Conservation (phyloP, 2,797 vertebrate species). For the Novumbra hubbsi region DNA sequence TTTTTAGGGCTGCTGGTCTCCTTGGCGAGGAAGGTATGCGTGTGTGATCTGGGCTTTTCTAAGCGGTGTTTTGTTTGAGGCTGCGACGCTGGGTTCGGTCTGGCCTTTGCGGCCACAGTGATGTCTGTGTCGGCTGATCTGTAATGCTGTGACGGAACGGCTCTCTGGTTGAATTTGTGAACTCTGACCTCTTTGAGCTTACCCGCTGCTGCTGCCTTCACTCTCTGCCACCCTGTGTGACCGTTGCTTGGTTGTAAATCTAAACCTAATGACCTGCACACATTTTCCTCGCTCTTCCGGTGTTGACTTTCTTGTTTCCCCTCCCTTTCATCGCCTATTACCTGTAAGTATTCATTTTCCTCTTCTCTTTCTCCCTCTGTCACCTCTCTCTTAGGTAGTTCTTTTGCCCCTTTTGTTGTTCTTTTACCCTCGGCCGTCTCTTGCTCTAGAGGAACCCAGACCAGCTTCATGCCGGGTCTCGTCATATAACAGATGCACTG, state of each 20-base stretch:
- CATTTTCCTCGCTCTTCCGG: background rate
- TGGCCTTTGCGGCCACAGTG: background rate
- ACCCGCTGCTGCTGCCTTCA: background rate
- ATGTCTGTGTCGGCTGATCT: background rate
- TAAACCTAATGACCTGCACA: background rate
- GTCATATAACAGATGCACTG: conserved; percentile 70
- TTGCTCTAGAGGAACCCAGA: conserved; percentile 62
- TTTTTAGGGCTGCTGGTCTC: background rate
- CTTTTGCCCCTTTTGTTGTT: background rate
- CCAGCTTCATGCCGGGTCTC: conserved; percentile 68
- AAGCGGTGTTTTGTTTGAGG: background rate
- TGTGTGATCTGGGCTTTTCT: background rate
- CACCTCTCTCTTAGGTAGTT: background rate
- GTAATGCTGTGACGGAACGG: background rate
- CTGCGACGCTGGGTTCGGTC: background rate
- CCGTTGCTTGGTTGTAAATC: background rate
- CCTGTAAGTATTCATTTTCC: conserved; percentile 25
- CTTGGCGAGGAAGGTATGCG: background rate
- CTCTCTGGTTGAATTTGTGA: background rate
- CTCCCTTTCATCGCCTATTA: background rate
- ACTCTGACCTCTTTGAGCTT: background rate
- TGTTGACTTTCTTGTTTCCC: background rate
- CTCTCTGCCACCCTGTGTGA: background rate
- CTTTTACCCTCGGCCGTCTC: background rate
- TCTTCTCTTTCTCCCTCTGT: background rate